Evolutionary conservation across 2,113 vertebrate genomes (phyloP).

Genomic region (Mesembrinibis cayennensis): DNA sequence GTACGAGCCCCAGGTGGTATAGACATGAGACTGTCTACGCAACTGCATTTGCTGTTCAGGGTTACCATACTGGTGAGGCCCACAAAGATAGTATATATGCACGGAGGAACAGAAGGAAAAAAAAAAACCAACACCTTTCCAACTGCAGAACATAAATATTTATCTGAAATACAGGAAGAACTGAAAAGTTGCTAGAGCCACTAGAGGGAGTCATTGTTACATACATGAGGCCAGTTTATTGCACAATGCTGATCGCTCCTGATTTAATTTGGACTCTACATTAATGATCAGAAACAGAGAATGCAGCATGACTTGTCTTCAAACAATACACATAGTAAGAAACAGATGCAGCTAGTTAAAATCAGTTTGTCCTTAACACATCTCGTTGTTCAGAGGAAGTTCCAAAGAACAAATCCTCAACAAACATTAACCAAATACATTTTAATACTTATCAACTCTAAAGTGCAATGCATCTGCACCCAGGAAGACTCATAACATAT

Average conservation of each 20-base stretch:
- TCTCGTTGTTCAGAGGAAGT: not conserved
- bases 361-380: not conserved
- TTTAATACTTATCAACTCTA: not conserved
- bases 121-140: not conserved
- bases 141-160: not conserved
- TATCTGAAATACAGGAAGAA: not conserved
- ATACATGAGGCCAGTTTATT: not conserved
- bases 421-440: not conserved
- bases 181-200: not conserved
- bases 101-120: not conserved
- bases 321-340: not conserved
- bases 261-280: not conserved
- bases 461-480: not conserved
- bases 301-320: not conserved
- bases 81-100: not conserved
- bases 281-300: not conserved
- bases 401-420: not conserved
- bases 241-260: not conserved
- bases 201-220: constrained; percentile 22
- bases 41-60: not conserved
- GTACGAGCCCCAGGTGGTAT: not conserved
- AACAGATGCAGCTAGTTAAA: not conserved
- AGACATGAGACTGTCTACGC: not conserved
- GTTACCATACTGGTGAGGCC: not conserved
- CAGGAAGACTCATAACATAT: not conserved